Evolutionary conservation across 37 sponge, comb jelly and placozoan genomes (phyloP).

Genomic region (Spongia lamella): DNA sequence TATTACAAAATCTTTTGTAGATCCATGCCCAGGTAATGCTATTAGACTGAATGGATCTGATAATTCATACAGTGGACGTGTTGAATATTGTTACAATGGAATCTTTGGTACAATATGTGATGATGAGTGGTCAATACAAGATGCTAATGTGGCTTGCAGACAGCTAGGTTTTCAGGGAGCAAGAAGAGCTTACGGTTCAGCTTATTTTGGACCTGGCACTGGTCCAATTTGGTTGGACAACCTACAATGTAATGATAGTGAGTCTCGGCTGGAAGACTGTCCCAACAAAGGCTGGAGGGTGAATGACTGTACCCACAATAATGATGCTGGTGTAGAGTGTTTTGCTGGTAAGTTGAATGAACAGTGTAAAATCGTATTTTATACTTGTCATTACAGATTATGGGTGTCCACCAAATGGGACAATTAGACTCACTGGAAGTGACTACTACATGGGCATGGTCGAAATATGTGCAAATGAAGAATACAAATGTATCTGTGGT

Average conservation of each 20-base stretch:
- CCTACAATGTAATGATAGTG: conserved; percentile 26
- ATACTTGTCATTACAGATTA: too few relatives aligned
- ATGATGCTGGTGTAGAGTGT: conserved; percentile 20
- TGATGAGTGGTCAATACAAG: conserved; percentile 21
- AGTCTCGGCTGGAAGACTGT: conserved; percentile 8
- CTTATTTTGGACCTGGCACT: background rate
- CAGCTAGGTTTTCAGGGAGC: conserved; percentile 16
- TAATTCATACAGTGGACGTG: background rate
- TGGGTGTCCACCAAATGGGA: too few relatives aligned
- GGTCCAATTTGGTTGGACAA: conserved; percentile 6
- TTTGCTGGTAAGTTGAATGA: background rate
- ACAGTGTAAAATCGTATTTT: too few relatives aligned
- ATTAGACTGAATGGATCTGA: background rate
- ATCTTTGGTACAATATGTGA: conserved; percentile 10
- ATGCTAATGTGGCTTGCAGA: conserved; percentile 26
- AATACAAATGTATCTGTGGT: too few relatives aligned
- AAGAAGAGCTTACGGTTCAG: background rate
- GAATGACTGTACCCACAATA: conserved; percentile 3
- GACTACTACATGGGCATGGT: too few relatives aligned
- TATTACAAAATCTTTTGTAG: too few relatives aligned
- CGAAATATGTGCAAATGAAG: too few relatives aligned
- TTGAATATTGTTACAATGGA: conserved; percentile 9
- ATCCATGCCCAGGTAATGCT: too few relatives aligned
- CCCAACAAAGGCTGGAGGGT: background rate
- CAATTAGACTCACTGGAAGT: too few relatives aligned